Evolutionary conservation across 1,140 invertebrate species (phyloP), one percentile per base, ranked within the genome.

Genomic region (Helicoverpa zea): DNA sequence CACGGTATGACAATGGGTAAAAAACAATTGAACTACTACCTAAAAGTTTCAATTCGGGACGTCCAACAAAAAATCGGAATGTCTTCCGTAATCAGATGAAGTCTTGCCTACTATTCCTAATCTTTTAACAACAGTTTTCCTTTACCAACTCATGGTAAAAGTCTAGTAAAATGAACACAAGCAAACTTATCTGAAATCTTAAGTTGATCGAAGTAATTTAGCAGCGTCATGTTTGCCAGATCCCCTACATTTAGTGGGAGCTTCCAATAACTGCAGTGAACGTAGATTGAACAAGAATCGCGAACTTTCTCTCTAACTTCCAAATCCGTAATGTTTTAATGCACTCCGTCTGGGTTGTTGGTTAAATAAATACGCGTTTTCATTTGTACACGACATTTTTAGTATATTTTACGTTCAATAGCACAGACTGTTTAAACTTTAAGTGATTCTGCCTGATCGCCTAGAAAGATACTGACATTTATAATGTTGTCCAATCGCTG

Each of bases 291-390:
- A 76, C 82, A 81, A 85, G 81, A 77, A 77, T 85, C 63, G 75
- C 61, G 64, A 84, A 89, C 83, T 89, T 86, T 56, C 66, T 76
- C 79, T 76, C 79, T 80, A 83, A 88, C 79, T 89, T 87, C 84
- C 84, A 84, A 89, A 85, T 88, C 85, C 84, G 84, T 87, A 87
- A 90, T 88, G 86, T 90, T 88, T 88, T 87, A 86, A 88, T 90
- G 86, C 86, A 88, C 88, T 85, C 85, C 77, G 85, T 85, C 85
- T 85, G 83, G 83, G 51, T 83, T 84, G 74, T 79, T 64, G 84
- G 79, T 85, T 88, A 88, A 90, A 87, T 86, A 85, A 58, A 13
- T n/a, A 58, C 74, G 59, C 58, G 84, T 85, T 80, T 84, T 78
- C 85, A 86, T 81, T 87, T 59, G 66, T 49, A 29, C 29, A 86